Evolutionary conservation across 1,140 invertebrate species (phyloP).

Genomic region (Diorhabda sublineata): DNA sequence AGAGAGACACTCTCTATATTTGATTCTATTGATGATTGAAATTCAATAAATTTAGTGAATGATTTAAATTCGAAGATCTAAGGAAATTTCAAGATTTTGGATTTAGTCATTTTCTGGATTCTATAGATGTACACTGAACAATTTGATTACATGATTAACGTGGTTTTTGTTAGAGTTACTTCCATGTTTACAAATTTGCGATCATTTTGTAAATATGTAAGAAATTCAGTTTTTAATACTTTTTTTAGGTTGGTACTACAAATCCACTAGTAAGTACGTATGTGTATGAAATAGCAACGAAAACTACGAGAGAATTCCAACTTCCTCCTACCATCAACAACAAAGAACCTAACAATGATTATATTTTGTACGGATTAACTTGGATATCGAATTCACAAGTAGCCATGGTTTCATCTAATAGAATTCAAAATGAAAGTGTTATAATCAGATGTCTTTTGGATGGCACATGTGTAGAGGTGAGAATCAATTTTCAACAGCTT

Average conservation of each 20-base stretch:
- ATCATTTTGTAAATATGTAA: no score
- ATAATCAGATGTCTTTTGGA: conserved; percentile 37
- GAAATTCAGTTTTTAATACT: no score
- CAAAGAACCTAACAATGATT: conserved; percentile 24
- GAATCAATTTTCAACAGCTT: not conserved
- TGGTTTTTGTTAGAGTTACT: no score
- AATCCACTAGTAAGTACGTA: conserved; percentile 72
- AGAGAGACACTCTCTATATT: no score
- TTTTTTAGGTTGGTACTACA: conserved; percentile 61
- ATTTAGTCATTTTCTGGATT: no score
- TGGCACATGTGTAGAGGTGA: conserved; percentile 23
- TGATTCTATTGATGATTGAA: no score
- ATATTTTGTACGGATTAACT: conserved; percentile 27
- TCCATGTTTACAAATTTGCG: no score
- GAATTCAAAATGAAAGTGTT: conserved; percentile 68
- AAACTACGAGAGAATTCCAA: conserved; percentile 25
- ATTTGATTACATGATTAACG: no score
- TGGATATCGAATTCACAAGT: conserved; percentile 72
- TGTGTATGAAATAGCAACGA: conserved; percentile 44
- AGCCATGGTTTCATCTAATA: conserved; percentile 77
- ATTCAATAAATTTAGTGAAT: no score
- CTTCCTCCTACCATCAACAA: conserved; percentile 22
- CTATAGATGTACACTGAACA: no score
- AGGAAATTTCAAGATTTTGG: no score
- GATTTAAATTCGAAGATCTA: no score